Evolutionary conservation across 2,797 vertebrate genomes (phyloP), one percentile per base, ranked within the genome.

Genomic region (Psittacula derbiana): DNA sequence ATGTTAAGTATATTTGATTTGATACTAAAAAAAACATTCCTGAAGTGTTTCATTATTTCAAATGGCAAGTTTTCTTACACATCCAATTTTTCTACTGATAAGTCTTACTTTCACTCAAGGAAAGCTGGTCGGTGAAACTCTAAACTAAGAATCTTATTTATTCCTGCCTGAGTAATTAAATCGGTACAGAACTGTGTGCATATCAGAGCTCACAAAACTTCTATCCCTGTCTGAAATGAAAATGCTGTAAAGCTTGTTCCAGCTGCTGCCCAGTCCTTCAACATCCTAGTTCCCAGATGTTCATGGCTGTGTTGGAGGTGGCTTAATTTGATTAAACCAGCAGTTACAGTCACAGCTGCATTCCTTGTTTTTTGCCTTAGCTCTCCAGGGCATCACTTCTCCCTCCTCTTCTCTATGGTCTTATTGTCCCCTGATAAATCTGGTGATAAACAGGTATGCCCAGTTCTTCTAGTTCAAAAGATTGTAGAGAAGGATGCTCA

Each of bases 361-460:
- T 66, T 53, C 27, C 40, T 6, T 10, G 0, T 18, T 25, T 7
- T 55, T 88, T 36, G 4, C 6, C 31, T 3, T 15, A 36, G 20
- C 21, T 76, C 27, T 50, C 16, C 11, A 33, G 30, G 11, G 17
- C 23, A 80, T 15, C 6, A 46, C 2, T 46, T 44, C 12, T 44
- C 3, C 33, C 19, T 49, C 30, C 7, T 47, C 17, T n/a, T 9
- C 16, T 4, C 6, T 6, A 11, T 0, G 0, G 9, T 47, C 19
- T 70, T 50, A n/a, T 8, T 53, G 13, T 3, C 4, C 9, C 3
- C 4, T 60, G 7, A 38, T 15, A 5, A 80, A 60, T 53, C 19
- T 49, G 7, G 8, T 17, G 11, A 31, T 31, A 9, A 61, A 5
- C 4, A 27, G 17, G 11, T 28, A 30, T 4, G 3, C 3, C 17